Conservation (phyloP, 2,888 invertebrate genomes). For the Rhagonycha fulva region DNA sequence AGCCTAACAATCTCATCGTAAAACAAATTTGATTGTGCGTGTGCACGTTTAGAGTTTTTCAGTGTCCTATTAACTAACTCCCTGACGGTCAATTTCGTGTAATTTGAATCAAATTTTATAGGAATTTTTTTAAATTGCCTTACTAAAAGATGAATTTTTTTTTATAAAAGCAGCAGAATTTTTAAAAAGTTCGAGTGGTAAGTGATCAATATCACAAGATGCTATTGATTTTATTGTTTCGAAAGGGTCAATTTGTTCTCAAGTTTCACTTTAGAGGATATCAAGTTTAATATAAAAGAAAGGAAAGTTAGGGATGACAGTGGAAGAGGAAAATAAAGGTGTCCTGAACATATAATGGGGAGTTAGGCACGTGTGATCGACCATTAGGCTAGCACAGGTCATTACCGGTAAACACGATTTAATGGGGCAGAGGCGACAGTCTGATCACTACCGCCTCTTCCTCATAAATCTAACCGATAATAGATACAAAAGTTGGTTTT, state of each 20-base stretch:
- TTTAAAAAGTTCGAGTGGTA: neutral
- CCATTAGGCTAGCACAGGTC: conserved; percentile 40
- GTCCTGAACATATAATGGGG: conserved; percentile 22
- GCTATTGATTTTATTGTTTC: neutral
- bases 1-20: conserved; percentile 29
- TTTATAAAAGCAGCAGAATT: neutral
- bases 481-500: conserved; percentile 28
- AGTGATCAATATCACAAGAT: neutral
- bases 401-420: conserved; percentile 41
- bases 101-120: conserved; percentile 45
- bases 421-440: conserved; percentile 42
- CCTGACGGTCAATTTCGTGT: conserved; percentile 45
- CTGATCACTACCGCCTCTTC: conserved; percentile 34
- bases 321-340: conserved; percentile 18
- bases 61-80: conserved; percentile 38
- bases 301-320: conserved; percentile 16
- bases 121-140: conserved; percentile 33
- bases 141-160: conserved; percentile 2
- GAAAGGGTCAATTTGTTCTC: neutral
- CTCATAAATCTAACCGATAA: conserved; percentile 39
- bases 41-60: conserved; percentile 36
- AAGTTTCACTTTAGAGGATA: neutral
- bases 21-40: conserved; percentile 42
- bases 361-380: conserved; percentile 35
- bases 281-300: conserved; percentile 15